phyloP scores from a whole-genome alignment of 35 echinoderm and acorn worm genomes.

The Apostichopus californicus region DNA sequence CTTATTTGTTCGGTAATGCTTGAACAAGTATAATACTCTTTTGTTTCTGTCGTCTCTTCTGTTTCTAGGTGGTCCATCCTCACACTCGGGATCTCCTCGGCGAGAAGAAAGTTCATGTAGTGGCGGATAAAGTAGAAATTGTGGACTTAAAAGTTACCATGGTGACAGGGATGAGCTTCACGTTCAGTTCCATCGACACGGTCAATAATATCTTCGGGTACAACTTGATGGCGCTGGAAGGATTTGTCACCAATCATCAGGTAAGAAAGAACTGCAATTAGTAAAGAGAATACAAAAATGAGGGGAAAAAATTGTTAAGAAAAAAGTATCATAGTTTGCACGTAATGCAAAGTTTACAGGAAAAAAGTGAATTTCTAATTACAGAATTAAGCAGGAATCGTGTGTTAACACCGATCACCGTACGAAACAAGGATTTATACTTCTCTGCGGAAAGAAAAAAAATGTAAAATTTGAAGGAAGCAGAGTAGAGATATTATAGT shows the following conservation, averaged over 20 bases:
- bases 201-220: constrained; percentile 26
- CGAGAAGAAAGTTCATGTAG: constrained; percentile 37
- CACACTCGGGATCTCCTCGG: constrained; percentile 44
- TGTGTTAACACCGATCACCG: too few relatives aligned
- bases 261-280: background rate
- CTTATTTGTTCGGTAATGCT: too few relatives aligned
- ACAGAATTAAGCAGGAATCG: too few relatives aligned
- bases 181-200: background rate
- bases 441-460: too few relatives aligned
- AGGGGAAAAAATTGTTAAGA: background rate
- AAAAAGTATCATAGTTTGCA: too few relatives aligned
- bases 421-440: too few relatives aligned
- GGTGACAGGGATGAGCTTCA: constrained; percentile 60
- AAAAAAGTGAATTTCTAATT: too few relatives aligned
- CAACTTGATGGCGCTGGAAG: constrained; percentile 31
- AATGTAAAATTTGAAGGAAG: too few relatives aligned
- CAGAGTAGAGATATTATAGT: too few relatives aligned
- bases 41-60: background rate
- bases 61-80: constrained; percentile 55
- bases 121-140: constrained; percentile 59
- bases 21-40: too few relatives aligned
- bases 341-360: too few relatives aligned
- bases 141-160: constrained; percentile 58
- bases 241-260: constrained; percentile 59
- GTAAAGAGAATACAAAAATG: too few relatives aligned